Evolutionary conservation across 2,797 vertebrate genomes (phyloP).

Genomic region (Lates japonicus): DNA sequence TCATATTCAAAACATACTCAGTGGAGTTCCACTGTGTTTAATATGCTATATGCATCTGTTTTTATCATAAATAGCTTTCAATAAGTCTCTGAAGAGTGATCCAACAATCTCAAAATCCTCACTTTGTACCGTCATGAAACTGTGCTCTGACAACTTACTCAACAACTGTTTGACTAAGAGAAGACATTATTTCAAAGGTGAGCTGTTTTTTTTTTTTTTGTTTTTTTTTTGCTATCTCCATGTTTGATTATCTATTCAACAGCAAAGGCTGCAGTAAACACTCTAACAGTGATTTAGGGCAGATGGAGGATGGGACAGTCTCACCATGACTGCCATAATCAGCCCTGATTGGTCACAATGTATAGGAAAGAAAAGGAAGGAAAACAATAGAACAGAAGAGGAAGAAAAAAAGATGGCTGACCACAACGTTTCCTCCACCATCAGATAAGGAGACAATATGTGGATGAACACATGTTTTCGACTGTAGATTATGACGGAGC

Average conservation of each 20-base stretch:
- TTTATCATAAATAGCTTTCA: not conserved
- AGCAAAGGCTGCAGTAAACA: not conserved
- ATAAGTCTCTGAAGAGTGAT: not conserved
- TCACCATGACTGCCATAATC: slow-evolving; percentile 1
- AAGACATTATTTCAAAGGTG: not conserved
- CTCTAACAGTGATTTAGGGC: not conserved
- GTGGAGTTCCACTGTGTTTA: not conserved
- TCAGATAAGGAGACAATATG: slow-evolving; percentile 91
- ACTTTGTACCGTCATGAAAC: not conserved
- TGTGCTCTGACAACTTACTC: not conserved
- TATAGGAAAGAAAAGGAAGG: slow-evolving; percentile 35
- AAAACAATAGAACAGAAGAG: slow-evolving; percentile 63
- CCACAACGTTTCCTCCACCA: slow-evolving; percentile 78
- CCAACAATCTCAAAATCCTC: not conserved
- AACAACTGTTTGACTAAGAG: not conserved
- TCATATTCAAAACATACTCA: not conserved
- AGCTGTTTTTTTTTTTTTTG: not conserved
- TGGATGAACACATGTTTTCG: slow-evolving; percentile 93
- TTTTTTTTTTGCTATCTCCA: not conserved
- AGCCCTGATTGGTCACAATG: slow-evolving; percentile 38
- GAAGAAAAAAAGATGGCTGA: slow-evolving; percentile 74
- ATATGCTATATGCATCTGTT: not conserved
- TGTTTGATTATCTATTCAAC: slow-evolving; percentile 21
- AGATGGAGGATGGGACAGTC: slow-evolving; percentile 11
- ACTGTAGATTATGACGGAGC: slow-evolving; percentile 98